Percentiles rank a stretch among this genome's conserved stretches.
Conservation (phyloP, 2,113 vertebrate species). For the Microtus montanus region DNA sequence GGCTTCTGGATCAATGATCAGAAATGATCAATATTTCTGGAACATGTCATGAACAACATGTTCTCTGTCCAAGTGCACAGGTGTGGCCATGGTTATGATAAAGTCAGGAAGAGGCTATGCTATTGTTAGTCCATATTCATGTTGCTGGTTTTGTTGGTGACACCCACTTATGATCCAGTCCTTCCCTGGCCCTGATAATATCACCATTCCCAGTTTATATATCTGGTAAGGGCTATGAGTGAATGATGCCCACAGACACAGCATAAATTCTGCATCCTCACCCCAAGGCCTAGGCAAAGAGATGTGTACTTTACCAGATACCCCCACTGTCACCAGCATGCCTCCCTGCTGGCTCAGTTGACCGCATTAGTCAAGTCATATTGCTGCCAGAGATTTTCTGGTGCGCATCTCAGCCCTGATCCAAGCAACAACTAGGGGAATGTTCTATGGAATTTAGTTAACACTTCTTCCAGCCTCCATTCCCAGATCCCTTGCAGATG, state of each 20-base stretch:
- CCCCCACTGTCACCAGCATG: not conserved
- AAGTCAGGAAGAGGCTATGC: too few species aligned
- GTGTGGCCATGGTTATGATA: not conserved
- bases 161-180: not conserved
- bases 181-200: not conserved
- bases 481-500: not conserved
- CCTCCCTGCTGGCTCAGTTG: not conserved
- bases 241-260: not conserved
- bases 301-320: not conserved
- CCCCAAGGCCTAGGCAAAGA: not conserved
- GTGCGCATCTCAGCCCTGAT: not conserved
- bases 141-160: not conserved
- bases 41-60: not conserved
- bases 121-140: not conserved
- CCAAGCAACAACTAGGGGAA: not conserved
- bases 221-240: not conserved
- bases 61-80: not conserved
- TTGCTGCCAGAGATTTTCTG: not conserved
- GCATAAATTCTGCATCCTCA: not conserved
- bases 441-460: too few species aligned
- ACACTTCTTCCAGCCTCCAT: accelerated
- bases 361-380: not conserved
- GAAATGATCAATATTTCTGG: too few species aligned
- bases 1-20: not conserved
- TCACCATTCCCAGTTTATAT: not conserved